Evolutionary conservation across 2,888 invertebrate species (phyloP).

Genomic region (Neoascia interrupta): DNA sequence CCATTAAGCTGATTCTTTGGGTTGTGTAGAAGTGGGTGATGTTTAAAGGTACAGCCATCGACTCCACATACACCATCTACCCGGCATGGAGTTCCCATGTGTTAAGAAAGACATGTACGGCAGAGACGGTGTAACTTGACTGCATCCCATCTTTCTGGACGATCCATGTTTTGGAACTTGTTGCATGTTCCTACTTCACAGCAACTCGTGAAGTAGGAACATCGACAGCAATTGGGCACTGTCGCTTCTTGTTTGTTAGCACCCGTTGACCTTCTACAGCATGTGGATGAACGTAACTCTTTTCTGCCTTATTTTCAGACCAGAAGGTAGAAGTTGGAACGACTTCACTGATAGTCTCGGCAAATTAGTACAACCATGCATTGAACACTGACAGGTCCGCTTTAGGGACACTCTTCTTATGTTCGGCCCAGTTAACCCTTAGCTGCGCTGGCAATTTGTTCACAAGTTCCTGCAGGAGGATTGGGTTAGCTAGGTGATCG

Average conservation of each 20-base stretch:
- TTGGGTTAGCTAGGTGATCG: constrained; percentile 15
- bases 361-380: constrained; percentile 15
- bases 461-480: constrained; percentile 14
- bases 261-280: background rate
- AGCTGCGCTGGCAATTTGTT: constrained; percentile 19
- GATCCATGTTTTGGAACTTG: background rate
- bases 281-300: background rate
- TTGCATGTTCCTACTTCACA: background rate
- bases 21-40: constrained; percentile 18
- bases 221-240: background rate
- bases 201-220: background rate
- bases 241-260: background rate
- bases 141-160: background rate
- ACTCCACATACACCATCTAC: background rate
- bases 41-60: background rate
- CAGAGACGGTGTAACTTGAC: constrained; percentile 9
- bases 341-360: constrained; percentile 3
- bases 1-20: background rate
- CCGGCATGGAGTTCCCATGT: background rate
- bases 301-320: background rate
- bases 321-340: background rate
- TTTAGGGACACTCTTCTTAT: background rate
- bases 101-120: constrained; percentile 13
- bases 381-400: constrained; percentile 1
- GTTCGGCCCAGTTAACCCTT: constrained; percentile 13